Base-by-base conservation (phyloP, 2,113 vertebrate genomes). In the Limnothrissa miodon region DNA sequence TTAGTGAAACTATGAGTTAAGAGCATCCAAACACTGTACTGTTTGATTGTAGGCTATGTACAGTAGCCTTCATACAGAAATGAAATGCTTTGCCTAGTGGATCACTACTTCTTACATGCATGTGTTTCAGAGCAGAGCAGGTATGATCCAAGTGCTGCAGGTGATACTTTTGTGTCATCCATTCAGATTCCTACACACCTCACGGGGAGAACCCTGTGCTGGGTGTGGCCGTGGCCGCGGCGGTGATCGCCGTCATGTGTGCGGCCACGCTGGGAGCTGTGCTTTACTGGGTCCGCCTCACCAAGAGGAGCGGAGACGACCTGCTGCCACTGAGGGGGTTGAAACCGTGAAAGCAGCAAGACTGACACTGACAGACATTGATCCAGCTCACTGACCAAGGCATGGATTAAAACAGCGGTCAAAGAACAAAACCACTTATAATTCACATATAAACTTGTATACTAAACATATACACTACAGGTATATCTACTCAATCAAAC, bases 181-280 rank as follows among this genome's bases (percentile, higher is more conserved):
- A n/a, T 45, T 10, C 81, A 91, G 92, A 79, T 19, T 17, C n/a
- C n/a, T 7, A 74, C 13, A 4, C 1, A 78, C n/a, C 11, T 9
- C 17, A 1, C 48, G 0, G 0, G 17, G 6, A 66, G 15, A 48
- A 0, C 66, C 74, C 86, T 0, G 39, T 90, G 84, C 17, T 90
- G 44, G 86, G 84, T 0, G 84, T 90, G 17, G 88, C 90, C 0
- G 80, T 93, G 0, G 78, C 87, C 5, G 91, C 89, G 0, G 91
- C 83, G 9, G 44, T 91, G 1, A 21, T 90, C 0, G 92, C 88
- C 0, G 66, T 25, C 0, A 23, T 92, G 46, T 90, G 88, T 23
- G 10, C 93, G 2, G n/a, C 74, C 53, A 48, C 91, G 82, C 56
- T 89, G 59, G 90, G 80, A 1, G 84, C 91, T 33, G 78, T 92